phyloP scores from a whole-genome alignment of 2,888 invertebrate species.

The Trachelus tabidus region DNA sequence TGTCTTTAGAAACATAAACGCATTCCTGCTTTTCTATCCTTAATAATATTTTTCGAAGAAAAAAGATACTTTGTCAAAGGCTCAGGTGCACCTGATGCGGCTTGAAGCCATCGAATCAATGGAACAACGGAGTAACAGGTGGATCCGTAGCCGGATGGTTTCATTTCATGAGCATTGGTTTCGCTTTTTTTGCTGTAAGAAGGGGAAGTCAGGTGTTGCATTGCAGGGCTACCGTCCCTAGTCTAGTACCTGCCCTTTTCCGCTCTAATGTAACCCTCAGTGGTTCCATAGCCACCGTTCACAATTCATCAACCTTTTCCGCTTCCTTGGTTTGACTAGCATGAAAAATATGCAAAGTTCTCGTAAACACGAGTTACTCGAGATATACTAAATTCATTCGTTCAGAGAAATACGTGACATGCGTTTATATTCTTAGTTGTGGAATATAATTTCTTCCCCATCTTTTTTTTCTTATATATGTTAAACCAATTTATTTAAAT shows the following conservation, averaged over 20 bases:
- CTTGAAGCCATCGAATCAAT: not conserved
- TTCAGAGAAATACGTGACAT: not conserved
- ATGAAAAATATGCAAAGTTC: not conserved
- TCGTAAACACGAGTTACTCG: too few species aligned
- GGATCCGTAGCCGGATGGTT: not conserved
- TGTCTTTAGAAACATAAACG: not conserved
- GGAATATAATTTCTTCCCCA: not conserved
- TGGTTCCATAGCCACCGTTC: not conserved
- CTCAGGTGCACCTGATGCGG: not conserved
- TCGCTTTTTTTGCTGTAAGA: conserved; percentile 1
- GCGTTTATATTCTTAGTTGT: not conserved
- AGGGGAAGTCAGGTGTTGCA: not conserved
- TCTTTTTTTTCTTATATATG: not conserved
- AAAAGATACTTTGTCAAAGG: not conserved
- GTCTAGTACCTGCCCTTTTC: not conserved
- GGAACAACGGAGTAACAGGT: conserved; percentile 3
- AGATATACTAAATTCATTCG: not conserved
- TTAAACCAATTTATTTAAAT: not conserved
- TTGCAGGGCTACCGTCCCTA: not conserved
- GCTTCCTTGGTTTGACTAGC: not conserved
- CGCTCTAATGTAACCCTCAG: not conserved
- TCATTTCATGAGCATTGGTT: conserved; percentile 1
- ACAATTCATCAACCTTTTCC: not conserved
- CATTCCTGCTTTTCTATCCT: not conserved
- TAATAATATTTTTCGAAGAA: not conserved